Base-by-base conservation (phyloP, 1,140 invertebrate genomes). In the Helicoverpa zea region DNA sequence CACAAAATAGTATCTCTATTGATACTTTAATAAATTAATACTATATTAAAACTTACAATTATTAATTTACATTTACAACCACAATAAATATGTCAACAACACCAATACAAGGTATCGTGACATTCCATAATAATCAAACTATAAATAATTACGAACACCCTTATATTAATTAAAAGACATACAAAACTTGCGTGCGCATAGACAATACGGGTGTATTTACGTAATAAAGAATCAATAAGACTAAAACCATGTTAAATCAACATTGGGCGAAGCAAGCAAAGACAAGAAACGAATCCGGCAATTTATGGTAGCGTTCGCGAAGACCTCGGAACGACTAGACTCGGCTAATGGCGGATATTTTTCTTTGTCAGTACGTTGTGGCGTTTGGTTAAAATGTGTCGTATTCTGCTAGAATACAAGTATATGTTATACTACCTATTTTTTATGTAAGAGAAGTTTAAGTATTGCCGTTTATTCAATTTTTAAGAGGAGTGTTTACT, bases 231-330 rank as follows among this genome's bases (percentile, higher is more conserved):
- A 94, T 94, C 93, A 94, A 94, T 94, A 94, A 93, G 86, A 92
- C 91, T 94, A 94, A 94, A 94, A 94, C 92, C 91, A 88, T 92
- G 93, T 94, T 94, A 94, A 94, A 94, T 94, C 92, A 94, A 94
- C 93, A 94, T 94, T 92, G 93, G 91, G 91, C 87, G 90, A 90
- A 87, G 88, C 85, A 75, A 85, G 84, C 91, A 94, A 89, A 92
- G 91, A 94, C 92, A 94, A 94, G 91, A 91, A 94, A 94, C 90
- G 92, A 91, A 94, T 93, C 91, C 92, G 84, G 80, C 85, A 90
- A 94, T 94, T 94, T 94, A 94, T 94, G 91, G 90, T 88, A 86
- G 86, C 84, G 79, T 85, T 84, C 58, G 43, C 74, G 82, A 80
- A 93, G 93, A 93, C 85, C 84, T 89, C 83, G 79, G 81, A 83